Base-by-base conservation (phyloP, 2,113 vertebrate species). In the Coregonus clupeaformis region DNA sequence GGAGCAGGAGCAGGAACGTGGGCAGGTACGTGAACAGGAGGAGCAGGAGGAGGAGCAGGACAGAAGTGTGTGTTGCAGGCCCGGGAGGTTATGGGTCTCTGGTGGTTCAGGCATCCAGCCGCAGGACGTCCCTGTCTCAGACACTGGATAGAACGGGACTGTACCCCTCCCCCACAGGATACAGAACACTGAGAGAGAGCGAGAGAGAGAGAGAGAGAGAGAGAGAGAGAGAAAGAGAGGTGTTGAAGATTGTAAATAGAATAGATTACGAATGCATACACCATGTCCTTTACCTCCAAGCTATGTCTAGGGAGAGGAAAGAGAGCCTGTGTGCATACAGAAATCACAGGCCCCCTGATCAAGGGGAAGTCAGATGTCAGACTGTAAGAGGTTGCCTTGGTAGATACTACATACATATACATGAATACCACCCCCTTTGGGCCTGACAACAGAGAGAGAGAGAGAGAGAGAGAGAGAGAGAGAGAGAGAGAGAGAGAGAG, bases 61-160 rank as follows among this genome's bases (percentile, higher is more conserved):
- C 98, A 99, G 87, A 99, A 99, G 86, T 95, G 94, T 4, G 96
- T 99, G 75, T 98, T 97, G 86, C 98, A 99, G 0, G 97, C 97
- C 86, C 91, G 91, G 13, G 96, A 95, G 69, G 86, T 83, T 0
- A 94, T 80, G 3, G 98, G 97, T 71, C 94, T 97, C 87, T 97
- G 96, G 65, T 93, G 94, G 72, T 91, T 84, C 72, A 90, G 83
- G 76, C 98, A 99, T 32, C 94, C 94, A 0, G 91, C 84, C 0
- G 95, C 87, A 0, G 94, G 93, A 14, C 93, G 93, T 60, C 97
- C 96, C 25, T 97, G 96, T 47, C 92, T 91, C 55, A 96, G 91
- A 82, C 98, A 99, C 86, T 97, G 97, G 59, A 95, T 93, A 0
- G 83, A 89, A n/a, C 98, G 93, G 0, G 87, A 94, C 86, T 99